Base-by-base conservation (phyloP, 2,797 vertebrate genomes). In the Falco novaeseelandiae region DNA sequence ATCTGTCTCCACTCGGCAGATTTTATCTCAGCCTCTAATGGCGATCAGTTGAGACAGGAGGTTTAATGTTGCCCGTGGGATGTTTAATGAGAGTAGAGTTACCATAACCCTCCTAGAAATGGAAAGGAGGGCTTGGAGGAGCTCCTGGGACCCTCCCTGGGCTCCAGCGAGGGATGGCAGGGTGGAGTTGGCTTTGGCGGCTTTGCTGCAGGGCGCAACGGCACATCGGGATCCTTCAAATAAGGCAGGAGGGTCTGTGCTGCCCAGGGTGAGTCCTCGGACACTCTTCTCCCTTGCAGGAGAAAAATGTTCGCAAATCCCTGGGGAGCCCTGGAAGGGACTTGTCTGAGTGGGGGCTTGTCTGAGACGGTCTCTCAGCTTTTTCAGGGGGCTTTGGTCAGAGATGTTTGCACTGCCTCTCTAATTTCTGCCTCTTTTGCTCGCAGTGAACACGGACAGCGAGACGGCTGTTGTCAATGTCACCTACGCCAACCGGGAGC, bases 391-490 rank as follows among this genome's bases (percentile, higher is more conserved):
- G 2, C 1, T 9, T n/a, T 19, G 44, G 10, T 18, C 26, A 1
- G 4, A 5, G 26, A 9, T 0, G 2, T 19, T 71, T 0, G 1
- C 1, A 10, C 10, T 17, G 19, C 26, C 25, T 26, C 34, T 30
- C 69, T 96, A 13, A 97, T 23, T 11, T 11, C 72, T 61, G 13
- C 76, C 34, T 91, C 32, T 87, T 73, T 70, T 57, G 12, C 70
- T 83, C 14, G 2, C 94, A 99, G 99, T 99, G 97, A 99, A 99
- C 98, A 99, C 99, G 1, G 99, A 99, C 52, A 99, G 99, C 6
- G 99, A 99, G 96, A 99, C 99, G 0, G 99, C 99, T 1, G 99
- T 99, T 81, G 99, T 99, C 63, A 99, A 99, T 4, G 99, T 99
- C 95, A 99, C 99, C 79, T 99, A 99, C 17, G 99, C 98, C 70